These are phyloP conservation scores for Xiphophorus hellerii DNA, from an alignment of 2,113 vertebrate species.

Conservation along the genomic window DNA sequence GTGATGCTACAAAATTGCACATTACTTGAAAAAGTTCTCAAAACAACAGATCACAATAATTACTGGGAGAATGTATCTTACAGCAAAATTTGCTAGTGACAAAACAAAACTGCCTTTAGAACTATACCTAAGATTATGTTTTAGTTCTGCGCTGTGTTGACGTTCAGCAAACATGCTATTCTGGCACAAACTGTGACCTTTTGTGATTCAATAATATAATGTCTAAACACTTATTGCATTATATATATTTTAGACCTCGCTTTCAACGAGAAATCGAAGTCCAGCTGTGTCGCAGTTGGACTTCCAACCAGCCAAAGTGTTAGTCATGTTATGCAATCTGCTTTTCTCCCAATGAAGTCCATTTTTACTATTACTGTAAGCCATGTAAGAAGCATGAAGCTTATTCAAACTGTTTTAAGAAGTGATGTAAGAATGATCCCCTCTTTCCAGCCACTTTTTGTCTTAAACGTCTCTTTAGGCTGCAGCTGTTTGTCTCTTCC, in stretches of 20 bases:
- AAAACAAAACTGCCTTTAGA: too few relatives aligned
- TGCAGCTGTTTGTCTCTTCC: slow-evolving; percentile 43
- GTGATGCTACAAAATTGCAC: too few relatives aligned
- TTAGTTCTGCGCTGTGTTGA: not conserved
- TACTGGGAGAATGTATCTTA: too few relatives aligned
- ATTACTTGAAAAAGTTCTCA: too few relatives aligned
- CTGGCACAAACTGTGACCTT: not conserved
- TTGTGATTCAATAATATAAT: not conserved
- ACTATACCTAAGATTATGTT: too few relatives aligned
- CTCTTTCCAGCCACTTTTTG: not conserved
- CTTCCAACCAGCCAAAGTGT: not conserved
- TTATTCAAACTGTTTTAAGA: not conserved
- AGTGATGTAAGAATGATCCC: not conserved
- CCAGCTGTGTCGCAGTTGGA: not conserved
- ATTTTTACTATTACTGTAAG: not conserved
- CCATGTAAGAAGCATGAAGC: not conserved
- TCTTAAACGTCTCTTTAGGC: slow-evolving; percentile 2
- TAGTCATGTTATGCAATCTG: not conserved
- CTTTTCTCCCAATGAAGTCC: not conserved
- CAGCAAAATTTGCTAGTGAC: too few relatives aligned
- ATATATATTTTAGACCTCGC: not conserved
- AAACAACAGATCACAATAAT: too few relatives aligned
- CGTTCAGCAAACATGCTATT: not conserved
- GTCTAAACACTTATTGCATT: not conserved
- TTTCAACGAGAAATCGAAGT: not conserved